Evolutionary conservation across 2,797 vertebrate genomes (phyloP).

Genomic region (Myotis daubentonii): DNA sequence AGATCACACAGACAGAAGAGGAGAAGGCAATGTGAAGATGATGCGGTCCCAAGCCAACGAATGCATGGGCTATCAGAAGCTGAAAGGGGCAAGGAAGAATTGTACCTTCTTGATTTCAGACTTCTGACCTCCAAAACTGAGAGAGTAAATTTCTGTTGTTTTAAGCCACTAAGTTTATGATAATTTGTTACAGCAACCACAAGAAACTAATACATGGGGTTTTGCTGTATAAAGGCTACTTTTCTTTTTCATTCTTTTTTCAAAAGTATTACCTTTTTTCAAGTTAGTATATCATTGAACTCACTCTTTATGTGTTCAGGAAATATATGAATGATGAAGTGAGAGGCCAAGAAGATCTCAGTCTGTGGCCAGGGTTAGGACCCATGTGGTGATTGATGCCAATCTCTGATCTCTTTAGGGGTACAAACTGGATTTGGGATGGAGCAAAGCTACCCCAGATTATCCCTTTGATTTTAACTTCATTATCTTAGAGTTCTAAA

Average conservation of each 20-base stretch:
- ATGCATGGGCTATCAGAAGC: not conserved
- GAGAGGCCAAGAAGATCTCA: not conserved
- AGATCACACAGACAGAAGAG: not conserved
- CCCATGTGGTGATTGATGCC: not conserved
- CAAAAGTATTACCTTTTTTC: constrained; percentile 21
- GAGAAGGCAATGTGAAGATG: not conserved
- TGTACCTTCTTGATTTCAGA: not conserved
- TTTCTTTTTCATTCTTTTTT: not conserved
- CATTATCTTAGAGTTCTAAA: constrained; percentile 11
- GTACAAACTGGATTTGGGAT: not conserved
- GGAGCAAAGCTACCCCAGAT: not conserved
- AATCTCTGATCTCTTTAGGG: not conserved
- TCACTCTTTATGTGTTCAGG: not conserved
- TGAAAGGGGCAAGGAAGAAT: not conserved
- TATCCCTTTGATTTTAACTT: constrained; percentile 1
- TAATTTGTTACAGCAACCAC: not conserved
- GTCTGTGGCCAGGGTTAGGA: not conserved
- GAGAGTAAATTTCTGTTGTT: constrained; percentile 6
- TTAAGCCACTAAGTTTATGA: not conserved
- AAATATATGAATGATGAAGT: constrained; percentile 7
- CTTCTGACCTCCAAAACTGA: not conserved
- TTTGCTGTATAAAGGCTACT: constrained; percentile 37
- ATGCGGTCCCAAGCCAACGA: not conserved
- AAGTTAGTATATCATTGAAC: not conserved
- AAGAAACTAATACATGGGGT: constrained; percentile 8